phyloP scores from a whole-genome alignment of 1,140 invertebrate genomes.

The Araneus ventricosus region DNA sequence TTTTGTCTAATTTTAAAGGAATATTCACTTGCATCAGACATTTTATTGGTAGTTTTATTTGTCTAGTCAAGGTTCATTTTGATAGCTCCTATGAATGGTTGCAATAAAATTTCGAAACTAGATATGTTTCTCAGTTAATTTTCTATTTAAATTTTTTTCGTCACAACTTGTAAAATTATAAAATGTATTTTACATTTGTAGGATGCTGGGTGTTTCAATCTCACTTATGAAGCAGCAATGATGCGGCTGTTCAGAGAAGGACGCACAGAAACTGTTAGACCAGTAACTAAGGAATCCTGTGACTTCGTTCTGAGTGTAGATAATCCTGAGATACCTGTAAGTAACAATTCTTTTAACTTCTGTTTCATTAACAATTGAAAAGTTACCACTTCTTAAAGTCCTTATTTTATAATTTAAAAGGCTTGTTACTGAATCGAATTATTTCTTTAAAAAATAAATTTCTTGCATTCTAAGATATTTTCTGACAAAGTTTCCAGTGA shows the following conservation, averaged over 20 bases:
- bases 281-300: slow-evolving; percentile 95
- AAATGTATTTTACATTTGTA: background rate
- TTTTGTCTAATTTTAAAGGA: too few species aligned
- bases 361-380: background rate
- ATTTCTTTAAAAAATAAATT: background rate
- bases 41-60: too few species aligned
- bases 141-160: background rate
- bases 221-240: slow-evolving; percentile 99
- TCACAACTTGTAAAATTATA: background rate
- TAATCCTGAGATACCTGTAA: slow-evolving; percentile 54
- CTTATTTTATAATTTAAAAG: background rate
- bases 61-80: too few species aligned
- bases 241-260: slow-evolving; percentile 97
- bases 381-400: background rate
- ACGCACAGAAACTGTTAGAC: slow-evolving; percentile 97
- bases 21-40: too few species aligned
- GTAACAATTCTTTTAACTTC: background rate
- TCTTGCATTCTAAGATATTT: background rate
- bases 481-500: too few species aligned
- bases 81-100: too few species aligned
- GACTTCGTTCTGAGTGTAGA: slow-evolving; percentile 95
- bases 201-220: slow-evolving; percentile 92
- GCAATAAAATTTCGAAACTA: too few species aligned
- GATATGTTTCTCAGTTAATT: background rate
- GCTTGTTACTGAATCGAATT: background rate